These are phyloP conservation scores for Centrocercus urophasianus DNA, from an alignment of 2,113 vertebrate genomes.

Conservation along the genomic window DNA sequence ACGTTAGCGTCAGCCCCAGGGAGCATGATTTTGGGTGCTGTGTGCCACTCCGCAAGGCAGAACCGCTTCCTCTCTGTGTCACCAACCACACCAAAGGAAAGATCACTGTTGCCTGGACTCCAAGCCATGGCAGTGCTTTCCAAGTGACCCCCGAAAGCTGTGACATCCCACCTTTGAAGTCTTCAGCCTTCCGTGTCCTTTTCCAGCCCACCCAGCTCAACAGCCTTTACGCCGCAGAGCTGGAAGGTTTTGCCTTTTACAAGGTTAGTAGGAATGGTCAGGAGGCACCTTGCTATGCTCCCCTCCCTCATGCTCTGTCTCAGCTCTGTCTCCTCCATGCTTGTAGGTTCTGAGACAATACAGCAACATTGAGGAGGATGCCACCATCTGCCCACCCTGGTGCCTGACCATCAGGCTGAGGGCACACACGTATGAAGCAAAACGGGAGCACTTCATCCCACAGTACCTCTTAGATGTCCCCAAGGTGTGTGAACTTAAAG, in stretches of 20 bases:
- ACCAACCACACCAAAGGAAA: slow-evolving; percentile 88
- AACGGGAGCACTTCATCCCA: slow-evolving; percentile 82
- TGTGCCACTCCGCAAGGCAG: not conserved
- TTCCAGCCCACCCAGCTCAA: slow-evolving; percentile 84
- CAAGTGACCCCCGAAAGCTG: slow-evolving; percentile 79
- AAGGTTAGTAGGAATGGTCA: slow-evolving; percentile 78
- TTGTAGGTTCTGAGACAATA: slow-evolving; percentile 78
- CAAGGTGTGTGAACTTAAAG: slow-evolving; percentile 50
- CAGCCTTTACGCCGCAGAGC: slow-evolving; percentile 81
- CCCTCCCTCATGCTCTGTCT: not conserved
- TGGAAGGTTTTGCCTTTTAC: slow-evolving; percentile 90
- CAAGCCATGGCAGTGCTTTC: slow-evolving; percentile 76
- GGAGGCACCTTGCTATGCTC: not conserved
- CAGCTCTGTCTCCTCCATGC: not conserved
- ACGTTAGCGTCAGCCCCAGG: slow-evolving; percentile 78
- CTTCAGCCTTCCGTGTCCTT: slow-evolving; percentile 81
- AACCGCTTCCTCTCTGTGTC: slow-evolving; percentile 78
- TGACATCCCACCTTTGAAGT: slow-evolving; percentile 86
- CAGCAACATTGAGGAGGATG: slow-evolving; percentile 75
- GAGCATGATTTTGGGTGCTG: slow-evolving; percentile 86
- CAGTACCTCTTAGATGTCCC: slow-evolving; percentile 79
- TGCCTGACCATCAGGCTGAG: slow-evolving; percentile 85
- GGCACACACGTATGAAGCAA: slow-evolving; percentile 83
- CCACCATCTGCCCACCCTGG: slow-evolving; percentile 84
- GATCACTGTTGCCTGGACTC: slow-evolving; percentile 87